phyloP scores from a whole-genome alignment of 2,888 invertebrate species.

The Cryptus viduatorius region DNA sequence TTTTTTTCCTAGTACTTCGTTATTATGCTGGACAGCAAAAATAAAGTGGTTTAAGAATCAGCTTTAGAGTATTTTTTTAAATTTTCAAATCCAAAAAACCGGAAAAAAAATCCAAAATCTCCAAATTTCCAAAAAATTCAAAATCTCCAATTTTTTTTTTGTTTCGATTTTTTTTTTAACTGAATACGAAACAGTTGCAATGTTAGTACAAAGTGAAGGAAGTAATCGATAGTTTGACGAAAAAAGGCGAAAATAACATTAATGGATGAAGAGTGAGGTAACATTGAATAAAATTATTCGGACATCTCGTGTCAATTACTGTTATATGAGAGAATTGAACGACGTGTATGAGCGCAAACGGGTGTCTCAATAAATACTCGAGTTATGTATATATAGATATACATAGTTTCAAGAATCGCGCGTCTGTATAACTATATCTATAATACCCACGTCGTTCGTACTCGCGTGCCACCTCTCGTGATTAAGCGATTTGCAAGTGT shows the following conservation, averaged over 20 bases:
- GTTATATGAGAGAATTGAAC: slow-evolving; percentile 22
- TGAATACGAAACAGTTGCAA: not conserved
- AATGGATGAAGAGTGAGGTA: not conserved
- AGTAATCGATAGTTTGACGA: not conserved
- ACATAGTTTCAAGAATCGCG: not conserved
- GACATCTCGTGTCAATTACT: slow-evolving; percentile 30
- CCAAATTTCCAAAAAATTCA: too few relatives aligned
- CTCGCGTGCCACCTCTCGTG: slow-evolving; percentile 37
- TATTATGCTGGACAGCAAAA: too few relatives aligned
- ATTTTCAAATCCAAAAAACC: too few relatives aligned
- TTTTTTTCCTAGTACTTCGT: too few relatives aligned
- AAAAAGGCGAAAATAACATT: not conserved
- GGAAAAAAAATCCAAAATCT: too few relatives aligned
- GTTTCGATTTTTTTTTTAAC: not conserved
- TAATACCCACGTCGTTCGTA: slow-evolving; percentile 26
- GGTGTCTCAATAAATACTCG: slow-evolving; percentile 21
- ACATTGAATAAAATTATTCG: slow-evolving; percentile 28
- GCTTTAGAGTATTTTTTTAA: too few relatives aligned
- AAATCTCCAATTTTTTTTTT: not conserved
- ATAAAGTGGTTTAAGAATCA: too few relatives aligned
- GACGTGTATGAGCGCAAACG: slow-evolving; percentile 4
- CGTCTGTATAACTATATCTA: slow-evolving; percentile 15
- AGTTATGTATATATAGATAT: slow-evolving; percentile 14
- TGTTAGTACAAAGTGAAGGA: not conserved
- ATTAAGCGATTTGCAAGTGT: slow-evolving; percentile 57